phyloP scores from a whole-genome alignment of 2,113 vertebrate species.

The Callospermophilus lateralis region DNA sequence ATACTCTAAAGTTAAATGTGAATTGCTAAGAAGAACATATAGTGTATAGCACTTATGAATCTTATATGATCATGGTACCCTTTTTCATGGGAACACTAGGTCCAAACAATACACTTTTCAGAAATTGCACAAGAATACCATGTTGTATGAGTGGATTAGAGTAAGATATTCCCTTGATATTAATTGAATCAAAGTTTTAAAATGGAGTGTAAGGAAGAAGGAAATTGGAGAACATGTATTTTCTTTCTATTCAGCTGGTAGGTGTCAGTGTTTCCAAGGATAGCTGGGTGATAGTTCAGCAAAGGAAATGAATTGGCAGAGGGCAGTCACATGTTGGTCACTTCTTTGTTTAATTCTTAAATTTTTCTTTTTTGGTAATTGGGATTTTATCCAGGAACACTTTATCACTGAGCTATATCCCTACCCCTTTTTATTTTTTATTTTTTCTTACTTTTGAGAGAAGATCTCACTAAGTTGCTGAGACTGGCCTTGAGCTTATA shows the following conservation, averaged over 20 bases:
- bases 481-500: neutral
- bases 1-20: neutral
- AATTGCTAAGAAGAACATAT: neutral
- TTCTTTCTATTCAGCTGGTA: neutral
- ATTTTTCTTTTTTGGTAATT: neutral
- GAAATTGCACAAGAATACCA: neutral
- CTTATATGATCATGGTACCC: neutral
- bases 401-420: neutral
- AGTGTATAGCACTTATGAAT: neutral
- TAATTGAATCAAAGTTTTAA: constrained; percentile 42
- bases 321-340: neutral
- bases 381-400: neutral
- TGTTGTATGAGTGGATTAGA: neutral
- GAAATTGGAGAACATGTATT: neutral
- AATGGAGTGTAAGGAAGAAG: constrained; percentile 23
- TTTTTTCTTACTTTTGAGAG: neutral
- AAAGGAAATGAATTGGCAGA: neutral
- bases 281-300: neutral
- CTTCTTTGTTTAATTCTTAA: neutral
- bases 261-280: constrained; percentile 7
- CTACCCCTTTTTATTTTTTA: neutral
- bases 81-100: neutral
- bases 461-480: neutral
- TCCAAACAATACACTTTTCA: neutral
- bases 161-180: neutral